phyloP scores from a whole-genome alignment of 2,888 invertebrate species.

The Nomada hirtipes region DNA sequence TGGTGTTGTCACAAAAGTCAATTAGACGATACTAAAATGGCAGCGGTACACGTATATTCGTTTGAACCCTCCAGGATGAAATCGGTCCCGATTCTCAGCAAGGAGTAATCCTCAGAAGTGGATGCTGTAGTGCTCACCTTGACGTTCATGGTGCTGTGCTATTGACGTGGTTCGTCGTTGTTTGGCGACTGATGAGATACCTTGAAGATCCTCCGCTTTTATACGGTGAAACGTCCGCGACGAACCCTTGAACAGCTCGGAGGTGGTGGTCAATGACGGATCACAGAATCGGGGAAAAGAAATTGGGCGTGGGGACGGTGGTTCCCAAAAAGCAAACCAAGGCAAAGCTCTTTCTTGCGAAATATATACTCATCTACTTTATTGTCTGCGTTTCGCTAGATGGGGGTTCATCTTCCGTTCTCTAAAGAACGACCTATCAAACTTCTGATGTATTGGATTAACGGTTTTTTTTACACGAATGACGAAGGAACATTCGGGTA shows the following conservation, averaged over 20 bases:
- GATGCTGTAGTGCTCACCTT: conserved; percentile 73
- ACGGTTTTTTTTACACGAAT: no score
- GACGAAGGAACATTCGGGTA: no score
- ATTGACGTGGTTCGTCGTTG: conserved; percentile 70
- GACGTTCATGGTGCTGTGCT: conserved; percentile 78
- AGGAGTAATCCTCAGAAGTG: conserved; percentile 9
- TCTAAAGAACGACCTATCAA: no score
- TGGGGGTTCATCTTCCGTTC: no score
- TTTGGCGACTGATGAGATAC: conserved; percentile 79
- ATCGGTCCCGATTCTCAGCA: neutral
- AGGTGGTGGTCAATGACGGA: conserved; percentile 68
- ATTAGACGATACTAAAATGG: no score
- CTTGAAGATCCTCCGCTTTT: conserved; percentile 78
- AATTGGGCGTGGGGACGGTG: conserved; percentile 66
- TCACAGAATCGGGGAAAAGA: conserved; percentile 68
- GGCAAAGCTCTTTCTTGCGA: conserved; percentile 59
- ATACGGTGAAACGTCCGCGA: conserved; percentile 69
- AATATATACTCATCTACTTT: conserved; percentile 30
- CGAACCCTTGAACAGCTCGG: conserved; percentile 74
- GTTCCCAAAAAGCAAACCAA: conserved; percentile 59
- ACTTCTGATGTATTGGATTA: no score
- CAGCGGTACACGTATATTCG: no score
- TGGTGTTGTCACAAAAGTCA: neutral
- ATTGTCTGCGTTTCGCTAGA: neutral
- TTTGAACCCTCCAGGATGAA: neutral